Evolutionary conservation across 2,797 vertebrate species (phyloP), one percentile per base, ranked within the genome.

Genomic region (Monodelphis domestica): DNA sequence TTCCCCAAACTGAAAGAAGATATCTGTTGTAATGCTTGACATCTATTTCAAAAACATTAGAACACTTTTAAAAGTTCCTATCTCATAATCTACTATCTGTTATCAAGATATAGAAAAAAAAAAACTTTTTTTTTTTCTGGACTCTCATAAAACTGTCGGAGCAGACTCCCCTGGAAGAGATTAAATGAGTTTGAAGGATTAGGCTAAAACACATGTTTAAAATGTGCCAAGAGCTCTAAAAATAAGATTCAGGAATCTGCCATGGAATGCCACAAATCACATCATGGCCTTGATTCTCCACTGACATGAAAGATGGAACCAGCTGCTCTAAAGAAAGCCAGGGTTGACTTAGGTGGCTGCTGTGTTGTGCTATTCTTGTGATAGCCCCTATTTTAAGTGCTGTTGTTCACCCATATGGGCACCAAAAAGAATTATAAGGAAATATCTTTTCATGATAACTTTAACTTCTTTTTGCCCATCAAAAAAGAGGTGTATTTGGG

Each of bases 41-140:
- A 55, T 88, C 29, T n/a, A 55, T 10, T 28, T 53, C 1, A 0
- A 1, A 30, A 57, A 4, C 1, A 5, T 63, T 89, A 17, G 4
- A 1, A 15, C 9, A 3, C 11, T 0, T 0, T 28, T 52, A 17
- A 78, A 15, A 0, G 0, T 0, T n/a, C 15, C 45, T 21, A 33
- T n/a, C 92, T 54, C 90, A 50, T 26, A 0, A 10, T 0, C 15
- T 53, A 0, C 1, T 9, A 26, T 89, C 51, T 50, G 29, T 87
- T 26, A 90, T 45, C 38, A 87, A 53, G 29, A 53, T 52, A n/a
- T 88, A 53, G 87, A 88, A n/a, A 45, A 53, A 78, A 78, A n/a
- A n/a, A n/a, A 29, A 45, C 50, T 45, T 29, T 51, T 45, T 38
- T 78, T 29, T 88, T 53, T 53, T 21, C 87, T 53, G 53, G 29